Evolutionary conservation across 2,797 vertebrate genomes (phyloP).

Genomic region (Luscinia luscinia): DNA sequence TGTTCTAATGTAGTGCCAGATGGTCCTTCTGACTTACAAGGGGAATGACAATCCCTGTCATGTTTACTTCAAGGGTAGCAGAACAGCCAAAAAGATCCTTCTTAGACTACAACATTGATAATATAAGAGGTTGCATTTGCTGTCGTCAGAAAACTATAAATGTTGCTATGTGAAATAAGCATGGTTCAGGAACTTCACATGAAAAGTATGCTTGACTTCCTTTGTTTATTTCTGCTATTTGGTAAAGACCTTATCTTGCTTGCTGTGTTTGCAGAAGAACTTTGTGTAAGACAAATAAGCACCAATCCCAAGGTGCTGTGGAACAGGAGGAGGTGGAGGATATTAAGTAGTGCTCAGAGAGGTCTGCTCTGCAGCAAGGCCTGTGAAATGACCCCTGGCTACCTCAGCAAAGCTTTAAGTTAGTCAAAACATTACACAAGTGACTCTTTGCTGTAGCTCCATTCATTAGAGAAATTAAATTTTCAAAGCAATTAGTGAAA

Average conservation of each 20-base stretch:
- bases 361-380: neutral
- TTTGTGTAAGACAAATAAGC: neutral
- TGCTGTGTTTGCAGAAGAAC: neutral
- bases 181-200: neutral
- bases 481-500: neutral
- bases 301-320: neutral
- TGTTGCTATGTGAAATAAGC: neutral
- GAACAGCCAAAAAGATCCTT: conserved; percentile 8
- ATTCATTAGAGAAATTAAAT: conserved; percentile 3
- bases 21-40: conserved; percentile 69
- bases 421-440: neutral
- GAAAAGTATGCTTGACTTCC: neutral
- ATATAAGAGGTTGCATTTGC: neutral
- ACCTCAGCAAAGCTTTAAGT: neutral
- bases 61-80: conserved; percentile 45
- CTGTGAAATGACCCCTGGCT: neutral
- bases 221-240: neutral
- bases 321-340: neutral
- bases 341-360: neutral
- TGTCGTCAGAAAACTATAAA: neutral
- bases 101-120: neutral
- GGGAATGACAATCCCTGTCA: conserved; percentile 62
- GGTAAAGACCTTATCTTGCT: neutral
- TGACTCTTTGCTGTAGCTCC: neutral
- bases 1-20: conserved; percentile 68